Evolutionary conservation across 2,888 invertebrate genomes (phyloP), one percentile per base, ranked within the genome.

Genomic region (Stegana nigrithorax): DNA sequence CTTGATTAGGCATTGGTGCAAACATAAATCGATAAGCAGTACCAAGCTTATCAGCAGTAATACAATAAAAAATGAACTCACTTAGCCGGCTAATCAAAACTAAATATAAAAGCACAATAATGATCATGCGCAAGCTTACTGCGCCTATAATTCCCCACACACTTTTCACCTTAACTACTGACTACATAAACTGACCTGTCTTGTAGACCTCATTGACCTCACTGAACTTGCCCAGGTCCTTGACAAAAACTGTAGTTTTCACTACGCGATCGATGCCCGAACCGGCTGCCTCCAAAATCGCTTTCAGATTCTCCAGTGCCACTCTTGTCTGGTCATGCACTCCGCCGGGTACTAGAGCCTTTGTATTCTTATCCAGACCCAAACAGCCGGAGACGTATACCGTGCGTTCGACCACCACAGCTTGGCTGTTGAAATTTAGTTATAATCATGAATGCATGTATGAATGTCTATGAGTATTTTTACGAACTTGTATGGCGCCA

Each of bases 331-430:
- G 92, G 4, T 88, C 90, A 36, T 87, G 90, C 4, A 91, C 91
- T 32, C 93, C 94, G 27, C 94, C 95, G 32, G 88, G 80, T 12
- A 94, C 93, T 67, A 96, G 81, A 80, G 92, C 89, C 68, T 87
- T 87, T 1, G 91, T 90, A 42, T 89, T 86, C 60, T 89, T 88
- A 78, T 93, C 90, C 81, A 95, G 80, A 1, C 97, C 97, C 60
- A 97, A 85, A 64, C 93, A 91, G 42, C 97, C 97, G 4, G 96
- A 95, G 36, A 96, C 88, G 82, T 95, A 97, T 27, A 97, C 88
- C 0, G 94, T 94, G 65, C 92, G 90, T 81, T 92, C 92, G 32
- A 91, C 92, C 59, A 92, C 87, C 53, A 97, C 91, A 17, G 95
- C 96, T 88, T 95, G 96, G 80, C 95, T 96, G n/a, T n/a, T n/a